Evolutionary conservation across 2,888 invertebrate species (phyloP), one percentile per base, ranked within the genome.

Genomic region (Dermolepida albohirtum): DNA sequence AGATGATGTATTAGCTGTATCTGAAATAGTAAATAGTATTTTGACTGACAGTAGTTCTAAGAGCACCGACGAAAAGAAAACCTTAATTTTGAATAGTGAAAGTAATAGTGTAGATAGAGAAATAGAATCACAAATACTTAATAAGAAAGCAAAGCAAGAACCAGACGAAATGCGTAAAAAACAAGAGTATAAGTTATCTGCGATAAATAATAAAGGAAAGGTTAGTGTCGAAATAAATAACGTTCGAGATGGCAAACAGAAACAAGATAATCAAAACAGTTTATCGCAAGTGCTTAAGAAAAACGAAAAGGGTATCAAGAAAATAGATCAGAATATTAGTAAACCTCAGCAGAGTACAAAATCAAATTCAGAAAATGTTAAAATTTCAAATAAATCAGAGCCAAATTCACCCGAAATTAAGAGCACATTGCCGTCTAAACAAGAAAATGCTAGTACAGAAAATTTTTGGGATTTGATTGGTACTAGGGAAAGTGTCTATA

Each of bases 401-500:
- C 34, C 16, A 40, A 65, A 6, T 47, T 47, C 59, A 17, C 64
- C 62, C 27, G 47, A 63, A 62, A 59, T 67, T n/a, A 63, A 50
- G 17, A 68, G 63, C 8, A 68, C 67, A 29, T 47, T 71, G 47
- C 71, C 72, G 27, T 59, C 74, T 14, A 74, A 73, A 50, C 70
- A 71, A 16, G 74, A 76, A 41, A 75, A 74, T 22, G 51, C 67
- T 63, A 85, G 85, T 1, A 83, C 83, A 70, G 85, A 84, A 7
- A 89, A 90, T 77, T 90, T 90, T 82, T 90, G 90, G 90, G 86
- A 86, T 27, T 86, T 85, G 81, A 88, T 90, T 70, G 90, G 88
- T 4, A 86, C 87, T 73, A 82, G 90, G 69, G 90, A 90, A 81
- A 89, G 89, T n/a, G 81, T 89, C 47, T 88, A 89, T 76, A 85